Evolutionary conservation across 2,888 invertebrate genomes (phyloP).

Genomic region (Zelleria hepariella): DNA sequence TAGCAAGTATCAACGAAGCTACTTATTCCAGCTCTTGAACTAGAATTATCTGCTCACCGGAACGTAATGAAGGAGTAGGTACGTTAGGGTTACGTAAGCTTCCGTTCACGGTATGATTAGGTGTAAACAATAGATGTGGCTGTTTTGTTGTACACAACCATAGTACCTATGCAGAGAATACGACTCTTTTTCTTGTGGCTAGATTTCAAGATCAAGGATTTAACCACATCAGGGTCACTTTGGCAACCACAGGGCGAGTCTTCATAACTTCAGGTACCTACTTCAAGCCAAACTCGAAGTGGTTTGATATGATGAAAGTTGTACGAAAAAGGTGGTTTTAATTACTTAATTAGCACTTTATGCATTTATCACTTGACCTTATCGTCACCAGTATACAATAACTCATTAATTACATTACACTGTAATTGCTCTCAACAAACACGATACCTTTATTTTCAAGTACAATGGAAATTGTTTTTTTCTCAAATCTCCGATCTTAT

Average conservation of each 20-base stretch:
- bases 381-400: too few species aligned
- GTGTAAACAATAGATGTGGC: not conserved
- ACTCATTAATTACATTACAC: too few species aligned
- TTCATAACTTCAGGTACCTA: too few species aligned
- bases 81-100: not conserved
- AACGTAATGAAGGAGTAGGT: not conserved
- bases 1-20: not conserved
- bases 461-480: too few species aligned
- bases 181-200: not conserved
- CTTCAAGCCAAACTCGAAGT: too few species aligned
- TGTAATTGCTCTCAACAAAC: too few species aligned
- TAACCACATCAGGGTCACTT: not conserved
- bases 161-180: not conserved
- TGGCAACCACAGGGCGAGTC: not conserved
- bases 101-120: not conserved
- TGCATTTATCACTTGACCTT: too few species aligned
- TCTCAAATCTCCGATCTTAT: too few species aligned
- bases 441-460: too few species aligned
- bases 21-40: not conserved
- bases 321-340: too few species aligned
- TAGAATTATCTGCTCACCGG: not conserved
- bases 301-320: too few species aligned
- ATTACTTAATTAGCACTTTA: too few species aligned
- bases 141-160: not conserved
- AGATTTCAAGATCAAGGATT: not conserved